A percentile compares a stretch with the other conserved stretches of the same genome.
These are phyloP conservation scores for Ditylenchus dipsaci DNA, from an alignment of 1,140 invertebrate genomes.

Conservation along the genomic window DNA sequence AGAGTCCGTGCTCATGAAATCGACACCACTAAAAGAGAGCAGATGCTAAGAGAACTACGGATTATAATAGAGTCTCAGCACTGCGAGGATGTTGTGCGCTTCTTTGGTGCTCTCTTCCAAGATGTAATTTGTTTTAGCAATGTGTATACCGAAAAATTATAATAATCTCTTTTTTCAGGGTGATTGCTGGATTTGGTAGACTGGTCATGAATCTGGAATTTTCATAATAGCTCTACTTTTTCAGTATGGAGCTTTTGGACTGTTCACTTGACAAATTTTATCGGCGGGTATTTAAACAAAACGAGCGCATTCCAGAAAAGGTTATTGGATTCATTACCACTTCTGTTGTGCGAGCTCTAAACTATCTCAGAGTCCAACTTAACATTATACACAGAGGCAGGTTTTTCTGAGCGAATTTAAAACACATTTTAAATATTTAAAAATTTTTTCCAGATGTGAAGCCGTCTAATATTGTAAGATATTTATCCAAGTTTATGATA, in stretches of 20 bases:
- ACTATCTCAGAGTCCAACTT: slow-evolving; percentile 44
- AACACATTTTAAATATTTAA: slow-evolving; percentile 18
- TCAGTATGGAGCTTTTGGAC: slow-evolving; percentile 94
- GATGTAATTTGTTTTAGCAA: slow-evolving; percentile 64
- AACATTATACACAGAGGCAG: slow-evolving; percentile 54
- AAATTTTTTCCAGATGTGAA: slow-evolving; percentile 73
- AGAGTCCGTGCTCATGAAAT: slow-evolving; percentile 85
- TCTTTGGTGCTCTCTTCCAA: slow-evolving; percentile 93
- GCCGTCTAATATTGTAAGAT: slow-evolving; percentile 79
- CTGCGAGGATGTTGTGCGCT: slow-evolving; percentile 89
- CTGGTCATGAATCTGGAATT: no score
- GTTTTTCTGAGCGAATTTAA: slow-evolving; percentile 6
- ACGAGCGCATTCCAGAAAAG: slow-evolving; percentile 67
- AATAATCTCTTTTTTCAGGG: slow-evolving; percentile 62
- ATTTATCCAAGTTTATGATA: neutral
- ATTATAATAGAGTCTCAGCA: slow-evolving; percentile 92
- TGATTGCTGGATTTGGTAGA: slow-evolving; percentile 88
- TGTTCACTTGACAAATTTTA: slow-evolving; percentile 99
- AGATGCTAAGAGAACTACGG: slow-evolving; percentile 89
- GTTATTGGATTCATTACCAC: slow-evolving; percentile 72
- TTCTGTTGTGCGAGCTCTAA: slow-evolving; percentile 57
- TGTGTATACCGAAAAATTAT: neutral
- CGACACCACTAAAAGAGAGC: slow-evolving; percentile 85
- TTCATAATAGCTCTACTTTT: neutral
- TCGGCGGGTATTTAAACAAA: slow-evolving; percentile 74